Base-by-base conservation (phyloP, 2,888 invertebrate genomes). In the Meloe dianella region DNA sequence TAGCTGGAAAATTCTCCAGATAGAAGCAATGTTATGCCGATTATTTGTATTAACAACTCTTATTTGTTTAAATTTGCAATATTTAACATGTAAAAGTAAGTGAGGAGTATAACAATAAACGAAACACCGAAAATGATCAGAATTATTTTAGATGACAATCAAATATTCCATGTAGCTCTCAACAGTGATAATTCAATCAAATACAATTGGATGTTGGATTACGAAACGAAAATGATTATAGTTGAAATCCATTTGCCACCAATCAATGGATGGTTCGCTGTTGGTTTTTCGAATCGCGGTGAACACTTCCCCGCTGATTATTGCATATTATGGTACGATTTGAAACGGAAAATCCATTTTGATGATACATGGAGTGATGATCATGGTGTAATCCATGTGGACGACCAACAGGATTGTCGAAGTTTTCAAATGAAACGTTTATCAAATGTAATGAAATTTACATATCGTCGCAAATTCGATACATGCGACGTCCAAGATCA, bases 201-300 rank as follows among this genome's bases (percentile, higher is more conserved):
- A 2, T 70, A 87, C 47, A 84, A 84, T 71, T 88, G 88, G 88
- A 78, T 80, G 12, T 68, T 86, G 27, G 84, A 87, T 74, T 86
- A 86, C 71, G 70, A 75, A 12, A 73, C 78, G 12, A 75, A 82
- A 58, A 73, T 72, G 2, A 77, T 87, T 24, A 79, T 79, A 69
- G 88, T 90, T 72, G 86, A 86, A 75, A 78, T 90, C 17, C 83
- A 86, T 61, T 77, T 88, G 56, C 85, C 87, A 0, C 61, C 71
- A n/a, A 81, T 84, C 56, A 85, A 86, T 12, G 79, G 81, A 0
- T 96, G 95, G 95, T 90, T 96, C 77, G 94, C 92, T 0, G 78
- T 96, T 60, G 96, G 96, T 38, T 96, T 95, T 84, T 96, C 96
- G 1, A 90, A 94, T 77, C 88, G 92, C 66, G 96, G 96, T 0